Base-by-base conservation (phyloP, 2,888 invertebrate species). In the Limnephilus rhombicus region DNA sequence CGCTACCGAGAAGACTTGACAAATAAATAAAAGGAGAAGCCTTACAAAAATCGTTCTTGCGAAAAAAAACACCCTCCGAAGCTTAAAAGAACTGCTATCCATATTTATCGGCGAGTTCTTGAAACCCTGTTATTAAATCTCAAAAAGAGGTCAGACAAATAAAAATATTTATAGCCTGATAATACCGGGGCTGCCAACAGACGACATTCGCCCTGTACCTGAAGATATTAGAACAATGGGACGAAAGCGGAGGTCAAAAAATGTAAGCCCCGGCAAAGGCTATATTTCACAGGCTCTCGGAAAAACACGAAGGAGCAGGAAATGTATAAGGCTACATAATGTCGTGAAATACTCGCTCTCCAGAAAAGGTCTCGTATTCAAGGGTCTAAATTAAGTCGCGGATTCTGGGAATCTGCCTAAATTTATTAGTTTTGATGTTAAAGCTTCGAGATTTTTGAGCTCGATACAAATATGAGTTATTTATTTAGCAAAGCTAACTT, bases 291-390 rank as follows among this genome's bases (percentile, higher is more conserved):
- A 34, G 82, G 80, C 85, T 85, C 41, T 41, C 90, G 83, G 85
- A 92, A 91, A 92, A 91, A 89, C 91, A 90, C 91, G 90, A 90
- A 92, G 83, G 82, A 81, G 90, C 80, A 82, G 85, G 89, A 88
- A 92, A 89, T 24, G 68, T 83, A 83, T 24, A 37, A 83, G 34
- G 34, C 34, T 83, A 83, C 34, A 83, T 18, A 83, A 83, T 83
- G 82, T 83, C 34, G 31, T 18, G 82, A 83, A 83, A 31, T 34
- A 83, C 24, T 24, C 82, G 41, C 18, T 24, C n/a, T 85, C n/a
- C 41, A 85, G n/a, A 41, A 49, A 49, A n/a, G 24, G 68, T 68
- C 68, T 68, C 24, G 68, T 12, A 85, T 85, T 83, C 82, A 83
- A 83, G 82, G 34, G 15, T 34, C 31, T 34, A 83, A 31, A 34